Percentiles rank a stretch among this genome's conserved stretches.
phyloP scores from a whole-genome alignment of 2,113 vertebrate species.

The Ictidomys tridecemlineatus region DNA sequence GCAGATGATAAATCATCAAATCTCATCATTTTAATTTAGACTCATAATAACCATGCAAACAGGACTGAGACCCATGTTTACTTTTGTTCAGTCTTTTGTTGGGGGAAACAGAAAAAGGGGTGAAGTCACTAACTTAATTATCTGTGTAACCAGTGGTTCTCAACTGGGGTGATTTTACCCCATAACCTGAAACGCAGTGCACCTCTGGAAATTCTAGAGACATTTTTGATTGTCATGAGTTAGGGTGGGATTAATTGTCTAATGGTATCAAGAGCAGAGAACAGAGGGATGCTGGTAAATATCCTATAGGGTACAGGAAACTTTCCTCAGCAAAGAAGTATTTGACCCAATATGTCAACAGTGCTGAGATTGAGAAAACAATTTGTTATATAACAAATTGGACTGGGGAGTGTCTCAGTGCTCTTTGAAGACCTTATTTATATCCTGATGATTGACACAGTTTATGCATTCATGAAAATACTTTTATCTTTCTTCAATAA shows the following conservation, averaged over 20 bases:
- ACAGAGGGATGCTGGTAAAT: not conserved
- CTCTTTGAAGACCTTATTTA: not conserved
- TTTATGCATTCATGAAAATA: constrained; percentile 52
- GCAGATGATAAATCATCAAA: not conserved
- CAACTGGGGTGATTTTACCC: not conserved
- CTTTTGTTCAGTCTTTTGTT: not conserved
- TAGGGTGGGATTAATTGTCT: not conserved
- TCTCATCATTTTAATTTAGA: not conserved
- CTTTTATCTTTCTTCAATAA: not conserved
- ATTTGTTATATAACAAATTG: not conserved
- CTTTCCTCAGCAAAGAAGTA: not conserved
- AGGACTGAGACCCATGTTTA: not conserved
- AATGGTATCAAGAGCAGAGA: not conserved
- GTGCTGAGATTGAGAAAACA: not conserved
- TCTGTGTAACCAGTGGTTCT: not conserved
- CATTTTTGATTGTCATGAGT: not conserved
- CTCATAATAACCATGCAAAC: not conserved
- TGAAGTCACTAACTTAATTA: not conserved
- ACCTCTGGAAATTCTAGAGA: not conserved
- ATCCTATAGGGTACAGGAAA: not conserved
- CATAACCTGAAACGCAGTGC: not conserved
- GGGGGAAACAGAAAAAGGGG: no score
- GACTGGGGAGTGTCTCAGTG: not conserved
- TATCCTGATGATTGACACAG: not conserved
- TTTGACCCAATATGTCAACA: not conserved